These are phyloP conservation scores for Melanotaenia nigrans DNA, from an alignment of 2,797 vertebrate genomes.

Conservation along the genomic window DNA sequence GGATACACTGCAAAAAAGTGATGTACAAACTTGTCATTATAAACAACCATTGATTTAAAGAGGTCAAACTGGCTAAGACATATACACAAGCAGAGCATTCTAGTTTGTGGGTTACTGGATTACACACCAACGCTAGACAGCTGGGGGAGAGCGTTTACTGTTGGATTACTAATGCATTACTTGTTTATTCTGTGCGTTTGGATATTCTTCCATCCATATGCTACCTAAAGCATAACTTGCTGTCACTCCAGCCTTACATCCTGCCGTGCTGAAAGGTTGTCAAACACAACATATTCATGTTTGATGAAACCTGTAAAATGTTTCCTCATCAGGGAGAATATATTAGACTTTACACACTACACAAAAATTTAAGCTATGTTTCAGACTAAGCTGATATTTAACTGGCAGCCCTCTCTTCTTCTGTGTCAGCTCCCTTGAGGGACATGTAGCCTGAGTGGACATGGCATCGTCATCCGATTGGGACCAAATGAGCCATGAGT, in stretches of 20 bases:
- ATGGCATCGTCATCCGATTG: slow-evolving; percentile 70
- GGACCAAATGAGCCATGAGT: slow-evolving; percentile 73
- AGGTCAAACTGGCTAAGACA: slow-evolving; percentile 23
- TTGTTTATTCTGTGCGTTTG: slow-evolving; percentile 13
- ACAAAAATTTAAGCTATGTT: not conserved
- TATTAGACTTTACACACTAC: not conserved
- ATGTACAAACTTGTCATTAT: slow-evolving; percentile 19
- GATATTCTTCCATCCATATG: slow-evolving; percentile 6
- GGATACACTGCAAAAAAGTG: slow-evolving; percentile 26
- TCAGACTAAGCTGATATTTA: slow-evolving; percentile 23
- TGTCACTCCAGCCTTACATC: slow-evolving; percentile 18
- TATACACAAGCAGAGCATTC: slow-evolving; percentile 20
- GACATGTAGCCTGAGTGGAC: slow-evolving; percentile 65
- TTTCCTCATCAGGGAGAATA: slow-evolving; percentile 3
- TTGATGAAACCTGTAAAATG: slow-evolving; percentile 24
- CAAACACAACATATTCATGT: slow-evolving; percentile 9
- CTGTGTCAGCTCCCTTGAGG: slow-evolving; percentile 56
- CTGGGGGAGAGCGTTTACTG: slow-evolving; percentile 50
- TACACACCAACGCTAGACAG: slow-evolving; percentile 37
- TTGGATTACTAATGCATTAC: slow-evolving; percentile 66
- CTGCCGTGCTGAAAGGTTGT: slow-evolving; percentile 18
- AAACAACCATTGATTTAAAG: slow-evolving; percentile 21
- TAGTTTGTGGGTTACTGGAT: slow-evolving; percentile 44
- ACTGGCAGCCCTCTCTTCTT: slow-evolving; percentile 14
- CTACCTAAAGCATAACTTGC: slow-evolving; percentile 15